These are phyloP conservation scores for Oxyscelio sp. DNA, from an alignment of 2,888 invertebrate genomes.

Conservation along the genomic window DNA sequence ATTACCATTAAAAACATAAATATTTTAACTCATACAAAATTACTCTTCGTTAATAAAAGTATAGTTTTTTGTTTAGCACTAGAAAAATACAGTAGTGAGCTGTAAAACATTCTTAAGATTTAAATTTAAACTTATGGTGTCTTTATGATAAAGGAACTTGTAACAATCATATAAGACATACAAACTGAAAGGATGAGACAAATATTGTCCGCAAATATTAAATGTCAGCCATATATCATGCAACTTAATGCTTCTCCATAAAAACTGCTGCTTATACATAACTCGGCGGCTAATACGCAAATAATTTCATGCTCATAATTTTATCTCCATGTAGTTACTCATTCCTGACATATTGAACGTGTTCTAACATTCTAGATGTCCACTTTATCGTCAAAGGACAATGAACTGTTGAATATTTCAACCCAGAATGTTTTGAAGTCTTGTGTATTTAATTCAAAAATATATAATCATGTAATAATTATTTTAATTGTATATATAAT, in stretches of 20 bases:
- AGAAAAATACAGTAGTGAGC: too few relatives aligned
- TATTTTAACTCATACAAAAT: too few relatives aligned
- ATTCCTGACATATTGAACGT: slow-evolving; percentile 28
- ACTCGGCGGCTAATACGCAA: background rate
- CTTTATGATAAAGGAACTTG: background rate
- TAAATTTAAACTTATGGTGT: too few relatives aligned
- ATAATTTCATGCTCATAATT: background rate
- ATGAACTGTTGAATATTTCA: slow-evolving; percentile 24
- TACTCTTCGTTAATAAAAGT: too few relatives aligned
- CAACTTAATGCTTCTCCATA: background rate
- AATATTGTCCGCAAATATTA: background rate
- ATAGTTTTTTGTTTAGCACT: too few relatives aligned
- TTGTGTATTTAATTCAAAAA: too few relatives aligned
- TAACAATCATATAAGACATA: background rate
- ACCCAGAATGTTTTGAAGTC: background rate
- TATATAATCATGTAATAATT: too few relatives aligned
- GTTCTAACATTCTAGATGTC: slow-evolving; percentile 25
- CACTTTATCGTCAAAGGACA: background rate
- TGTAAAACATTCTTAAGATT: too few relatives aligned
- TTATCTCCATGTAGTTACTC: slow-evolving; percentile 3
- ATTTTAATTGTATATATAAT: too few relatives aligned
- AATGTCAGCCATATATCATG: background rate
- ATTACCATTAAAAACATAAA: too few relatives aligned
- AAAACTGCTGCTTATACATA: background rate
- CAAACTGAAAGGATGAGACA: background rate